Evolutionary conservation across 2,797 vertebrate genomes (phyloP).

Genomic region (Nyctalus aviator): DNA sequence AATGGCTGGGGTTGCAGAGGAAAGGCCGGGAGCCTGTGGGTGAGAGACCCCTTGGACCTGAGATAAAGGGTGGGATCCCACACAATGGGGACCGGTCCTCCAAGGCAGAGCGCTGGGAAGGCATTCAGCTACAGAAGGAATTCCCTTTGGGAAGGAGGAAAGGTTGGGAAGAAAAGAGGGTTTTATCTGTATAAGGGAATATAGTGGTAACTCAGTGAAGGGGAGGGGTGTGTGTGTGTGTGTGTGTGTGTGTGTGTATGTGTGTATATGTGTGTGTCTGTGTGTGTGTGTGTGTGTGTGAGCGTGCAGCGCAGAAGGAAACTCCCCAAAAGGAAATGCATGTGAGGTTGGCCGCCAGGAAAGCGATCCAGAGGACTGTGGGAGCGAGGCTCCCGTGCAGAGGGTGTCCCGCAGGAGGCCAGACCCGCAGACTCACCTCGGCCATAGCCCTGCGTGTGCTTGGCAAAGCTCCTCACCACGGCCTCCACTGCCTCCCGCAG

Average conservation of each 20-base stretch:
- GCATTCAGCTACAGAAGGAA: background rate
- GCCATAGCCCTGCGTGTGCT: slow-evolving; percentile 97
- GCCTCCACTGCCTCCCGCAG: slow-evolving; percentile 97
- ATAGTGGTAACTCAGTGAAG: slow-evolving; percentile 42
- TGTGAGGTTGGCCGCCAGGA: slow-evolving; percentile 64
- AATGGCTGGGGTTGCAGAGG: background rate
- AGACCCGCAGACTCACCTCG: slow-evolving; percentile 90
- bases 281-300: background rate
- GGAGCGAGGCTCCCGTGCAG: slow-evolving; percentile 18
- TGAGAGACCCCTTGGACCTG: background rate
- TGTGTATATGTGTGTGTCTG: background rate
- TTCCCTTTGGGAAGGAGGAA: slow-evolving; percentile 20
- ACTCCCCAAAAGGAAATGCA: slow-evolving; percentile 79
- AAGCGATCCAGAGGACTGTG: slow-evolving; percentile 45
- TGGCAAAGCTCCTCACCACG: slow-evolving; percentile 97
- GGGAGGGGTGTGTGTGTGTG: background rate
- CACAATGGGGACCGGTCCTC: slow-evolving; percentile 27
- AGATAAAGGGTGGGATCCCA: slow-evolving; percentile 29
- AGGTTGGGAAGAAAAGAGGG: slow-evolving; percentile 20
- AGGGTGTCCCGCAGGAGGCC: slow-evolving; percentile 6
- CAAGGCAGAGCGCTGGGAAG: background rate
- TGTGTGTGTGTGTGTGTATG: background rate
- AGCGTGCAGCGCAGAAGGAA: slow-evolving; percentile 60
- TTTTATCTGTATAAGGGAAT: background rate
- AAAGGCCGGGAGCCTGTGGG: background rate